Evolutionary conservation across 2,888 invertebrate species (phyloP), one percentile per base, ranked within the genome.

Genomic region (Watsonalla binaria): DNA sequence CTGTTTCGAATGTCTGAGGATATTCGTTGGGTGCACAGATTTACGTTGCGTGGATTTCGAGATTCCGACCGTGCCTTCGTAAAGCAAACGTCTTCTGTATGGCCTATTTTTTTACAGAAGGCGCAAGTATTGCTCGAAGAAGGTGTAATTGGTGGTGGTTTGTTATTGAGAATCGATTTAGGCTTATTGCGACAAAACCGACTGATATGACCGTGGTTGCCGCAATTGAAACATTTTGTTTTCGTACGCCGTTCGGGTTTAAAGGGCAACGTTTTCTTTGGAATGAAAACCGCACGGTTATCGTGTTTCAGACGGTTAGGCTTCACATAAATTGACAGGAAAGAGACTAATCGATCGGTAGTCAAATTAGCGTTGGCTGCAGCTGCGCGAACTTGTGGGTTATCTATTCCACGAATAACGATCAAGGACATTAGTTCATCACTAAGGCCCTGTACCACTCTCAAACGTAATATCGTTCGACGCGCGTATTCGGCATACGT

Each of bases 41-140:
- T 65, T 2, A 66, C 63, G 15, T 57, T 51, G 5, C 5, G 8
- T n/a, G 50, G 52, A n/a, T 15, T 39, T 0, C 50, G 48, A 6
- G 54, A 37, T 7, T 54, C 50, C 0, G 54, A 51, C 2, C 52
- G 46, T n/a, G 14, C 11, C 58, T 24, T 24, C 24, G 24, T 24
- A 24, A 24, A 24, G 24, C 24, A 24, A 24, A 24, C 24, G 24
- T 24, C 58, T 2, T 61, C 54, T 0, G 33, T 24, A 45, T 68
- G 70, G 0, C 68, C 67, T 0, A 0, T 14, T n/a, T 60, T 63
- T 37, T 68, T 68, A 45, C 68, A 70, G 53, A 60, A 70, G 24
- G 2, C 24, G 24, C 24, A 24, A 24, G 24, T 24, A 24, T 24
- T 24, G 24, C 24, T 24, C 4, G 24, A 24, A 24, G 24, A 24